Evolutionary conservation across 1,140 invertebrate genomes (phyloP), one percentile per base, ranked within the genome.

Genomic region (Hydropsyche tenuis): DNA sequence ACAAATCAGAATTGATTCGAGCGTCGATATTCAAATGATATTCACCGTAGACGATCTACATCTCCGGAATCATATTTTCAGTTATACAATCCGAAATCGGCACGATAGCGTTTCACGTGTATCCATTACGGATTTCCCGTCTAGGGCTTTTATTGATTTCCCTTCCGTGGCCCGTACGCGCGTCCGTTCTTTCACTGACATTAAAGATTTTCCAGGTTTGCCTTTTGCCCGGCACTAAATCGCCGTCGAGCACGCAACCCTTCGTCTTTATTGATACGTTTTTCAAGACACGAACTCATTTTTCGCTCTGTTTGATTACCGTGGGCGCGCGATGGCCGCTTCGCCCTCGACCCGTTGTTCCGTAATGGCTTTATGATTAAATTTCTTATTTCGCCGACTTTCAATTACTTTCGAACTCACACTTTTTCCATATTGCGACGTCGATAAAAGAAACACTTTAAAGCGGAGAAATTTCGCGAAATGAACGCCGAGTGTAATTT

Each of bases 91-190:
- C 27, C 68, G 23, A 56, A 70, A 25, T 53, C 18, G 30, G 6
- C 20, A 53, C 48, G 20, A 43, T 70, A 48, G 51, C 68, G 42
- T 70, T 56, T 70, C 68, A 70, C 68, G 68, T 70, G 68, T 70
- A 70, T 70, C 68, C 68, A 70, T 70, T 70, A 70, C 68, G 68
- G 68, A 70, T 70, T 56, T 70, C 68, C 68, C 48, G 48, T 70
- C 68, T 70, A 70, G 51, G 68, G 46, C 68, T 70, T 70, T 70
- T 70, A 70, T 70, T 70, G 68, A 70, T 70, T 70, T 46, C 22
- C 30, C 63, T 7, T 14, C 22, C 63, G 4, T 12, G 22, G 7
- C 23, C 23, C 23, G 4, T 23, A 5, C 23, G 23, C 22, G 9
- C 25, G 30, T 11, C 56, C 20, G 45, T 48, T 48, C 53, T 23